A percentile compares a stretch with the other conserved stretches of the same genome.
Conservation (phyloP, 2,113 vertebrate genomes). For the Artemisiospiza belli region DNA sequence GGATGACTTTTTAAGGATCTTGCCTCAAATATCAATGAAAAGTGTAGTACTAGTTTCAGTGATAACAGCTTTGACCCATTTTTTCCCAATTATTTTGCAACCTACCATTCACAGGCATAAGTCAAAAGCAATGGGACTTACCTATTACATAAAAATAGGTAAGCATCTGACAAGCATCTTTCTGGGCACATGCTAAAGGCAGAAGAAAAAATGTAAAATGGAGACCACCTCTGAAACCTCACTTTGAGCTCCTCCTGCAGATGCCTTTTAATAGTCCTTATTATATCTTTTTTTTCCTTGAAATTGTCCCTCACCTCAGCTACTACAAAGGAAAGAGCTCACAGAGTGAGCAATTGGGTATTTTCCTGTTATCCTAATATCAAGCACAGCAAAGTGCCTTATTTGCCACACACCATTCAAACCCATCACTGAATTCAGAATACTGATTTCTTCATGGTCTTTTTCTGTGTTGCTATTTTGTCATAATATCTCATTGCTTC, state of each 20-base stretch:
- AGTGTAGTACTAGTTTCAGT: not conserved
- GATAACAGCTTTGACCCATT: not conserved
- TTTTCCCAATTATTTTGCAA: not conserved
- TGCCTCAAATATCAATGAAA: not conserved
- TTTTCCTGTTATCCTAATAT: not conserved
- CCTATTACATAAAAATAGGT: not conserved
- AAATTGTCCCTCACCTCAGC: not conserved
- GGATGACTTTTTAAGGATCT: not conserved
- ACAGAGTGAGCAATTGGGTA: not conserved
- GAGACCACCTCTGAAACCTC: not conserved
- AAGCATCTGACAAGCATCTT: not conserved
- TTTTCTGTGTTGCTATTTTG: not conserved
- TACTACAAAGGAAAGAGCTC: not conserved
- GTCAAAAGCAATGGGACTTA: not conserved
- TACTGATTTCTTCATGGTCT: not conserved
- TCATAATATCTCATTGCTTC: not conserved
- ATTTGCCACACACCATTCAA: constrained; percentile 25
- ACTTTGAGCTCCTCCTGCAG: not conserved
- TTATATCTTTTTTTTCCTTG: not conserved
- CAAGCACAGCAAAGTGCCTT: not conserved
- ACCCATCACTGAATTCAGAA: not conserved
- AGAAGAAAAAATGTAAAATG: not conserved
- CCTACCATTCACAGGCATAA: not conserved
- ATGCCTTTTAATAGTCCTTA: not conserved
- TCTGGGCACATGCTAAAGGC: not conserved